Percentiles rank a stretch among this genome's conserved stretches.
Conservation (phyloP, 1,140 invertebrate genomes). For the Drosophila nannoptera region DNA sequence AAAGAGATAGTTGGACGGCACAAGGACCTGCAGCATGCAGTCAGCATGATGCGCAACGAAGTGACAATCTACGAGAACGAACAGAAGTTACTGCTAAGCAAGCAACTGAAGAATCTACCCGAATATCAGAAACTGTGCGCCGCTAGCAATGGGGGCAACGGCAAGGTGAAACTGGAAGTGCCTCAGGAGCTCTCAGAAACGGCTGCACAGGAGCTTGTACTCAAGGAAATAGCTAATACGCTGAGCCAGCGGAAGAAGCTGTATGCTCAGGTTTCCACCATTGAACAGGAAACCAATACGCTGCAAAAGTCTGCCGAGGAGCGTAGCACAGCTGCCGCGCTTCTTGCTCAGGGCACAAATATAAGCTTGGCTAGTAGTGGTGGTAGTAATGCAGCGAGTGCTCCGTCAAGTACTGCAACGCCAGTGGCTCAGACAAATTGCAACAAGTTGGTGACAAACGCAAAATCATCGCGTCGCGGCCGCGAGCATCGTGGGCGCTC, state of each 20-base stretch:
- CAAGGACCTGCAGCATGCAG: slow-evolving; percentile 93
- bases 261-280: slow-evolving; percentile 86
- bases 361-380: slow-evolving; percentile 61
- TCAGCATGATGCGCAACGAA: slow-evolving; percentile 89
- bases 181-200: slow-evolving; percentile 81
- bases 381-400: slow-evolving; percentile 32
- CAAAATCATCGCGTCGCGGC: slow-evolving; percentile 82
- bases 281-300: slow-evolving; percentile 87
- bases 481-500: slow-evolving; percentile 87
- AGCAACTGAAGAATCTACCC: slow-evolving; percentile 79
- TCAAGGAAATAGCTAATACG: slow-evolving; percentile 91
- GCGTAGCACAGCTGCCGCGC: slow-evolving; percentile 81
- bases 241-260: slow-evolving; percentile 89
- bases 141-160: slow-evolving; percentile 39
- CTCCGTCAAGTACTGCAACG: slow-evolving; percentile 13
- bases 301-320: slow-evolving; percentile 86
- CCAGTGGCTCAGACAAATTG: slow-evolving; percentile 41
- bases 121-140: slow-evolving; percentile 81
- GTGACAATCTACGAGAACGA: slow-evolving; percentile 85
- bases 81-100: slow-evolving; percentile 84
- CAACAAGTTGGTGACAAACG: slow-evolving; percentile 51
- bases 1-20: slow-evolving; percentile 95
- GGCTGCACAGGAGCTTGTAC: slow-evolving; percentile 87
- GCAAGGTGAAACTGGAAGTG: slow-evolving; percentile 66
- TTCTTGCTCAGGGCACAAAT: slow-evolving; percentile 76